Evolutionary conservation across 1,140 invertebrate species (phyloP).

Genomic region (Anthonomus grandis): DNA sequence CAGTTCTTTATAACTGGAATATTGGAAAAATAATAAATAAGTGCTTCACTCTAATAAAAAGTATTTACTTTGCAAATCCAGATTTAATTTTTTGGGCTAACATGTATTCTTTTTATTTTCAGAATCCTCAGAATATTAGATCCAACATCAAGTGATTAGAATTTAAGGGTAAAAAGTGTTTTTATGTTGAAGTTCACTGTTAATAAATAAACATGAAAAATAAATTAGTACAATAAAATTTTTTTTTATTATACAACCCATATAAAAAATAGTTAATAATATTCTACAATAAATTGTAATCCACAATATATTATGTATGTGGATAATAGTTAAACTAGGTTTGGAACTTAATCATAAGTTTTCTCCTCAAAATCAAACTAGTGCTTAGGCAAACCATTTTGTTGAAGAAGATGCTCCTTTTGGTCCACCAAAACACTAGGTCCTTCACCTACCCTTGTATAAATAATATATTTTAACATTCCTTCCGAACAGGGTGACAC

Average conservation of each 20-base stretch:
- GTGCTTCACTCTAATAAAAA: too few species aligned
- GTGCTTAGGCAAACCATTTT: conserved; percentile 50
- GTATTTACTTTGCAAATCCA: too few species aligned
- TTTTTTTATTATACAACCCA: too few species aligned
- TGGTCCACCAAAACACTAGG: conserved; percentile 53
- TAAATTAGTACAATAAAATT: conserved; percentile 6
- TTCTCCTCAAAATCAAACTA: neutral
- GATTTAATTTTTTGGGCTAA: too few species aligned
- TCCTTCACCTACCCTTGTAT: conserved; percentile 73
- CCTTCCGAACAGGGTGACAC: conserved; percentile 52
- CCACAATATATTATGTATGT: neutral
- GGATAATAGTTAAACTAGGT: neutral
- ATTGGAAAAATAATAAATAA: too few species aligned
- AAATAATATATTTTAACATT: conserved; percentile 78
- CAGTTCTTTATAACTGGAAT: too few species aligned
- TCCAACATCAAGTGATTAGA: neutral
- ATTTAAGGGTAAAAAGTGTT: conserved; percentile 6
- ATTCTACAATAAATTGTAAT: neutral
- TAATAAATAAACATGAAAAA: neutral
- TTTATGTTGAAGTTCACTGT: conserved; percentile 3
- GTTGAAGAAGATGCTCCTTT: conserved; percentile 56
- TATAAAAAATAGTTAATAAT: neutral
- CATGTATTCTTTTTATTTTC: conserved; percentile 16
- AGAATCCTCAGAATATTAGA: conserved; percentile 8
- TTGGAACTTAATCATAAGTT: neutral